Base-by-base conservation (phyloP, 2,888 invertebrate genomes). In the Tuta absoluta region DNA sequence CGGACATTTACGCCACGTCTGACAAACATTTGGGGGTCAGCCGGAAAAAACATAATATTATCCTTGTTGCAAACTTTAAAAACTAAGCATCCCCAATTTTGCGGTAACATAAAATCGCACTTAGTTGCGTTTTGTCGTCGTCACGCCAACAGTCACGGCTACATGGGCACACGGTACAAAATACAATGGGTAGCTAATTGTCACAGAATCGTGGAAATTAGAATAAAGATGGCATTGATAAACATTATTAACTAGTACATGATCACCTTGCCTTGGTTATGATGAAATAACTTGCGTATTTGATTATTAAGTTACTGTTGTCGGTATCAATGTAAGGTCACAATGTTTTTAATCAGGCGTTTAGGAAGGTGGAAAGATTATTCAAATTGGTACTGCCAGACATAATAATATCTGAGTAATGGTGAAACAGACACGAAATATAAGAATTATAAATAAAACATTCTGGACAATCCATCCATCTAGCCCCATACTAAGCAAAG, bases 211-310 rank as follows among this genome's bases (percentile, higher is more conserved):
- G 14, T 59, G 59, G 41, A 23, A 59, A 59, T 23, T 38, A 21
- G 41, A 37, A 59, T 59, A 59, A 8, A 59, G 37, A 37, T 37
- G 17, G 37, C 56, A 56, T 51, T 33, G 56, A 56, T 33, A 56
- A 56, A 28, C 24, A 24, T 5, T 23, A 56, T 37, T 45, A 45
- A 45, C 45, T 45, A 11, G 45, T 17, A 45, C 45, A 17, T 45
- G 17, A 45, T 45, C 17, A 17, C 45, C 45, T 45, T 45, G 45
- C n/a, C 0, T n/a, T 45, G 17, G 17, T 45, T 45, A 4, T 45
- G n/a, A 41, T 41, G 41, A 41, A n/a, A 33, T 33, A 33, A 33
- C 33, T 33, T 8, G 33, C 10, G 10, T 33, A 33, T 33, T 33
- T 33, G 8, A 8, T 12, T 3, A 14, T 41, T 41, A 38, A 11